A percentile compares a stretch with the other conserved stretches of the same genome.
These are phyloP conservation scores for Callionymus lyra DNA, from an alignment of 2,113 vertebrate genomes.

Conservation along the genomic window DNA sequence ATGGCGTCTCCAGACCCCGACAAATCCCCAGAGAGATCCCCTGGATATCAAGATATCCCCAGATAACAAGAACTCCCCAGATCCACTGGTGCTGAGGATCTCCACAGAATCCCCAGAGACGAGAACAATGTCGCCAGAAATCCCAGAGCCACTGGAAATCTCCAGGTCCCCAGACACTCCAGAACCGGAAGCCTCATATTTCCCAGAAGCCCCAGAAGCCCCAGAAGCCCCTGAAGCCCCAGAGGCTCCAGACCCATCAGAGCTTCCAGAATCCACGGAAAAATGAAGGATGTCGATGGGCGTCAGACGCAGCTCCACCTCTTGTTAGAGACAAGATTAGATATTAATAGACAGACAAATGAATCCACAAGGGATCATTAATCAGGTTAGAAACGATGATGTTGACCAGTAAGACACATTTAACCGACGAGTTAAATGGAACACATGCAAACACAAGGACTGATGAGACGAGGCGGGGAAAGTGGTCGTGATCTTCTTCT, in stretches of 20 bases:
- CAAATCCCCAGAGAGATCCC: slow-evolving; percentile 29
- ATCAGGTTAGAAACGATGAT: no score
- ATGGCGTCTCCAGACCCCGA: slow-evolving; percentile 14
- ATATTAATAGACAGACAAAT: slow-evolving; percentile 60
- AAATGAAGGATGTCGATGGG: slow-evolving; percentile 62
- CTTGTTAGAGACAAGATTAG: slow-evolving; percentile 76
- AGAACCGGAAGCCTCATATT: slow-evolving; percentile 25
- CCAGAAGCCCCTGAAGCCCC: slow-evolving; percentile 42
- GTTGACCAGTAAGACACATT: slow-evolving; percentile 57
- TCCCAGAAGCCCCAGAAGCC: slow-evolving; percentile 38
- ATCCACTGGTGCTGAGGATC: slow-evolving; percentile 20
- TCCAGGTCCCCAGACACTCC: slow-evolving; percentile 40
- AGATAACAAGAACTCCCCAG: slow-evolving; percentile 6
- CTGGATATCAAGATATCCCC: slow-evolving; percentile 32
- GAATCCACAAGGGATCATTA: no score
- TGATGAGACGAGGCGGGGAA: no score
- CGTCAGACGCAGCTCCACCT: slow-evolving; percentile 70
- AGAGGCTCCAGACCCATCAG: slow-evolving; percentile 37
- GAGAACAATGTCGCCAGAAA: slow-evolving; percentile 39
- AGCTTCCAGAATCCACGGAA: slow-evolving; percentile 58
- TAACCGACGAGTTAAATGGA: slow-evolving; percentile 69
- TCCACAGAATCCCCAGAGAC: slow-evolving; percentile 40
- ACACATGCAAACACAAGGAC: slow-evolving; percentile 34
- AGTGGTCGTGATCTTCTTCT: no score
- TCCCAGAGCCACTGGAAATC: slow-evolving; percentile 37